Conservation (phyloP, 1,140 invertebrate species). For the Propsilocerus akamusi region DNA sequence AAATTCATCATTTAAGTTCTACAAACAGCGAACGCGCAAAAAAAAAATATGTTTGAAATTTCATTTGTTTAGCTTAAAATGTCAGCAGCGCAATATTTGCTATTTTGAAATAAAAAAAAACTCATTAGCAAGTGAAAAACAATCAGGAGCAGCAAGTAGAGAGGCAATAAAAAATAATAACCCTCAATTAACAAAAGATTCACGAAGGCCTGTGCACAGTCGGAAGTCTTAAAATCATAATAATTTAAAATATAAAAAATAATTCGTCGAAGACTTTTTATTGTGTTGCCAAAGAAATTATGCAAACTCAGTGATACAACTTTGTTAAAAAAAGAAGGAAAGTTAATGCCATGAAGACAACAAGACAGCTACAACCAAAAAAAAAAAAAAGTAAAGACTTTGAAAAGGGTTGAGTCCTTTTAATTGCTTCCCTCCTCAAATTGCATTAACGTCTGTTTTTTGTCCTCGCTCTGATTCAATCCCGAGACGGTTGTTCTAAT, state of each 20-base stretch:
- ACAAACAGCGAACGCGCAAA: too few relatives aligned
- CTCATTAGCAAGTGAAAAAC: not conserved
- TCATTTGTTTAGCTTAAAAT: too few relatives aligned
- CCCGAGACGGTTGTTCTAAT: too few relatives aligned
- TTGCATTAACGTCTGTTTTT: constrained; percentile 1
- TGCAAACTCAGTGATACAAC: too few relatives aligned
- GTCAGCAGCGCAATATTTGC: not conserved
- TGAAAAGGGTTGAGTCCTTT: not conserved
- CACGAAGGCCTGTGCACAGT: not conserved
- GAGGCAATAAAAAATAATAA: constrained; percentile 1
- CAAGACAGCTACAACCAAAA: too few relatives aligned
- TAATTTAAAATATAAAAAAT: not conserved
- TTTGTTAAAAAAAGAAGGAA: too few relatives aligned
- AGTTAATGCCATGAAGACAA: too few relatives aligned
- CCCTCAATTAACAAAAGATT: not conserved
- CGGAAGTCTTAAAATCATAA: not conserved
- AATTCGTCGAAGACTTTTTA: not conserved
- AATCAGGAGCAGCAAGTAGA: not conserved
- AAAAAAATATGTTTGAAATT: too few relatives aligned
- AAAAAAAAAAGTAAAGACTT: too few relatives aligned
- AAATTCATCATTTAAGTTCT: too few relatives aligned
- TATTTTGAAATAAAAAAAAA: not conserved
- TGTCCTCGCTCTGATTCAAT: not conserved
- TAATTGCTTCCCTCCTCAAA: constrained; percentile 3
- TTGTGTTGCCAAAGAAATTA: not conserved